Percentiles rank a stretch among this genome's conserved stretches.
Conservation (phyloP, 2,888 invertebrate species). For the Meteorus cinctellus region DNA sequence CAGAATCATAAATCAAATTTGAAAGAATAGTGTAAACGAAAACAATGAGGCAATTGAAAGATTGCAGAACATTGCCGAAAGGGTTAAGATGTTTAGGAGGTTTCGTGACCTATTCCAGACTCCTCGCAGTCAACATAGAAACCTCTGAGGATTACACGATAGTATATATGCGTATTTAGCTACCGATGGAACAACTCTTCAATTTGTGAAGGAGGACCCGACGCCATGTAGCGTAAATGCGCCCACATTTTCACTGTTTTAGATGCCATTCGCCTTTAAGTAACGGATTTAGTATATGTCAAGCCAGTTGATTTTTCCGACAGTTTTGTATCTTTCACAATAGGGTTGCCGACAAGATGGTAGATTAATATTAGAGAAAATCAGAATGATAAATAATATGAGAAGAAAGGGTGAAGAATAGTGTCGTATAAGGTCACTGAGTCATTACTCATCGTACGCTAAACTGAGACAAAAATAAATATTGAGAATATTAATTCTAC, state of each 20-base stretch:
- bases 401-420: not conserved
- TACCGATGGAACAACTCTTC: slow-evolving; percentile 34
- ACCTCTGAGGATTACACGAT: not conserved
- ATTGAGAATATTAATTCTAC: too few species aligned
- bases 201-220: slow-evolving; percentile 27
- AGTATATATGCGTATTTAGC: slow-evolving; percentile 15
- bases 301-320: not conserved
- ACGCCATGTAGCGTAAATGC: slow-evolving; percentile 24
- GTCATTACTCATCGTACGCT: too few species aligned
- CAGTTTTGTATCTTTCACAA: not conserved
- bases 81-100: slow-evolving; percentile 46
- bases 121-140: not conserved
- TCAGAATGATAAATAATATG: not conserved
- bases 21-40: slow-evolving; percentile 40
- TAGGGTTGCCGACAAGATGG: not conserved
- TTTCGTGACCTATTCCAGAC: not conserved
- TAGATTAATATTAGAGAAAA: slow-evolving; percentile 14
- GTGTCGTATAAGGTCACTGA: not conserved
- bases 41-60: slow-evolving; percentile 53
- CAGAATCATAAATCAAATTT: slow-evolving; percentile 50
- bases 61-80: slow-evolving; percentile 49
- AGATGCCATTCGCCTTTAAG: not conserved
- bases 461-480: too few species aligned
- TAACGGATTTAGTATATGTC: slow-evolving; percentile 7
- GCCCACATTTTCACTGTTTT: slow-evolving; percentile 5